A percentile compares a stretch with the other conserved stretches of the same genome.
phyloP scores from a whole-genome alignment of 2,888 invertebrate genomes.

The Heliconius ismenius region DNA sequence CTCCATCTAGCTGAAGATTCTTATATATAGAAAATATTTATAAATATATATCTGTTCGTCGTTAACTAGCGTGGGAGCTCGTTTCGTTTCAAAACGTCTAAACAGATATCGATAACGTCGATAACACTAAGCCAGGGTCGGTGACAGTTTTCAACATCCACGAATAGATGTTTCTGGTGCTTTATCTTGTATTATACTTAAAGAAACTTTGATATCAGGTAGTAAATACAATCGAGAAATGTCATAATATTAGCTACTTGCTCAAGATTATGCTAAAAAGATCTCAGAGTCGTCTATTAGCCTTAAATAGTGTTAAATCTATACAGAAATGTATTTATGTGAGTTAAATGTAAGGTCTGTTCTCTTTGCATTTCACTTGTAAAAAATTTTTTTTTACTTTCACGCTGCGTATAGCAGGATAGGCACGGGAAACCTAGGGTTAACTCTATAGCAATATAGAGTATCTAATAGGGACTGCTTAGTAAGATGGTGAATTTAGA shows the following conservation, averaged over 20 bases:
- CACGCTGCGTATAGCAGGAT: background rate
- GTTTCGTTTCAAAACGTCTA: constrained; percentile 19
- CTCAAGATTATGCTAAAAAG: background rate
- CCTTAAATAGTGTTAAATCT: too few species aligned
- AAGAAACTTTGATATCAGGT: background rate
- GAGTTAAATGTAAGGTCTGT: background rate
- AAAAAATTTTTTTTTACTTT: background rate
- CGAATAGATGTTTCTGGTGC: background rate
- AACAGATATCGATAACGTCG: constrained; percentile 11
- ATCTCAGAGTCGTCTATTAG: too few species aligned
- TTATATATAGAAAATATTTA: background rate
- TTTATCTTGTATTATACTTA: constrained; percentile 8
- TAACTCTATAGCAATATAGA: too few species aligned
- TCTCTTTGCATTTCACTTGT: background rate
- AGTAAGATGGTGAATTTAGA: too few species aligned
- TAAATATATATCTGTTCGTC: background rate
- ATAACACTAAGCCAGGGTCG: constrained; percentile 15
- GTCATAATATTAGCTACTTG: constrained; percentile 13
- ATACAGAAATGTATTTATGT: too few species aligned
- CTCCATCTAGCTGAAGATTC: too few species aligned
- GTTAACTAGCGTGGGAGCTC: background rate
- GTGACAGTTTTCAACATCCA: constrained; percentile 11
- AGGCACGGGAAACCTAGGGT: background rate
- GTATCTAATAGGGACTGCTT: too few species aligned
- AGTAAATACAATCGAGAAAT: background rate